These are phyloP conservation scores for Macquaria australasica DNA, from an alignment of 2,113 vertebrate species.

Conservation along the genomic window DNA sequence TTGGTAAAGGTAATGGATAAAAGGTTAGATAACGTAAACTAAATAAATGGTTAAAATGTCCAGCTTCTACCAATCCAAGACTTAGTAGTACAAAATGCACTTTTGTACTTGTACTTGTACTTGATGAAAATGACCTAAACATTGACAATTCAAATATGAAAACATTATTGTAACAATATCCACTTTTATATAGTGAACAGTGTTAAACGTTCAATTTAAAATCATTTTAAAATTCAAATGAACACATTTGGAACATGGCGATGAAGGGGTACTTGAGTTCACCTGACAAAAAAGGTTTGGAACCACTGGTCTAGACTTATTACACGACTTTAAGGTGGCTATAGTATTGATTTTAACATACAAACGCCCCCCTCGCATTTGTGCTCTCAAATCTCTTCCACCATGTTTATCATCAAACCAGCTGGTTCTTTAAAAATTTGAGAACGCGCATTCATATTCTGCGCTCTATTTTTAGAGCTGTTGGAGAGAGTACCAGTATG, in stretches of 20 bases:
- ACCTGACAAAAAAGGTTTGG: not conserved
- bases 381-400: not conserved
- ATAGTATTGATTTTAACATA: not conserved
- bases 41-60: not conserved
- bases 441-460: not conserved
- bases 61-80: not conserved
- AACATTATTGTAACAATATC: not conserved
- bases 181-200: not conserved
- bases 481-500: constrained; percentile 29
- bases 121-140: not conserved
- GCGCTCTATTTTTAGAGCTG: constrained; percentile 61
- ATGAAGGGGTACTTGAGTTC: not conserved
- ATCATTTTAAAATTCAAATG: not conserved
- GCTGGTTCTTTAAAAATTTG: constrained; percentile 9
- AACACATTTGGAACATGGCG: not conserved
- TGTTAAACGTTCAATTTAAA: not conserved
- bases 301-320: not conserved
- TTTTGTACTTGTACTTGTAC: too few species aligned
- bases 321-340: not conserved
- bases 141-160: not conserved
- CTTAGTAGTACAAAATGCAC: not conserved
- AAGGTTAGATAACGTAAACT: too few species aligned
- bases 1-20: not conserved
- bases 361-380: not conserved
- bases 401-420: constrained; percentile 19